Evolutionary conservation across 2,113 vertebrate genomes (phyloP), one percentile per base, ranked within the genome.

Genomic region (Microtus montanus): DNA sequence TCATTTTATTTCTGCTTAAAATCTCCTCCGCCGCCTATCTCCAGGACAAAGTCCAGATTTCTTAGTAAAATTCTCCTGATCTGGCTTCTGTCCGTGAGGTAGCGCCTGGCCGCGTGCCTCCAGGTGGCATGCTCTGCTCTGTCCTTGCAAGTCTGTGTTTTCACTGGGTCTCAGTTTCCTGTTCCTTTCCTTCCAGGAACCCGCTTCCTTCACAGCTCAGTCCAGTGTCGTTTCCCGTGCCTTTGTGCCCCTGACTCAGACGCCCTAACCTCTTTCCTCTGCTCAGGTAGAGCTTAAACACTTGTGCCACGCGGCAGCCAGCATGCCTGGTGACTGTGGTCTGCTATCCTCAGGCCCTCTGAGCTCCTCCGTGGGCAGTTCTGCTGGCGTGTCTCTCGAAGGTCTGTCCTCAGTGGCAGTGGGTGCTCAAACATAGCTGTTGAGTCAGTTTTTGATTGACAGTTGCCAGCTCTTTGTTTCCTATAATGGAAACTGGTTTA

Each of bases 1-100:
- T 19, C 70, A 85, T 84, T 83, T 73, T 28, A 30, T 94, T 89
- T 96, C 66, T 92, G 26, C 41, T 87, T 93, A 86, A 95, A 92
- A 70, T 92, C 35, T 91, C 66, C 49, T 64, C 49, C 5, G 41
- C 19, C 63, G 90, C 20, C 88, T 11, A 28, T 88, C 22, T 92
- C 52, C 73, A 87, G 75, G 54, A 30, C 68, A 68, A 54, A 54
- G 68, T 78, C 89, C n/a, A 58, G 0, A 71, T 54, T 92, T 28
- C 66, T 88, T 28, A 7, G 38, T 83, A 5, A 68, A 68, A 6
- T 52, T 38, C n/a, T 64, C 52, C 1, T n/a, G 64, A 44, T 6
- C 54, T 90, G 49, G 26, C 38, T 78, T 9, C 41, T 22, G 52
- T 70, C 78, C 73, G 13, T 11, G 33, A 44, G 26, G 12, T 14